Conservation (phyloP, 2,888 invertebrate genomes). For the Euzophera pinguis region DNA sequence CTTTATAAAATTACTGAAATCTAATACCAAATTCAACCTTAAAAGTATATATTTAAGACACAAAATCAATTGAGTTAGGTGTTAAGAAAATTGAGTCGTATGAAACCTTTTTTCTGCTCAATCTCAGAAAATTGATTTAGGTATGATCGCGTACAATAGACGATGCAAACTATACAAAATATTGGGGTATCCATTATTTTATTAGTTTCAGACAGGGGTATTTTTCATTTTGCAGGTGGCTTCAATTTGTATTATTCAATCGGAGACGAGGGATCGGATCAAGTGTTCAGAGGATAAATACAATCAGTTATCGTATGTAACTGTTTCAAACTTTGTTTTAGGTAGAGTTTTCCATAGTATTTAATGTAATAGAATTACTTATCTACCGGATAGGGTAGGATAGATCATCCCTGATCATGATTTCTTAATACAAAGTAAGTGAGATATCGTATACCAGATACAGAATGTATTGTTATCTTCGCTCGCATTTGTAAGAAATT, state of each 20-base stretch:
- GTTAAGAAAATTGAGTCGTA: conserved; percentile 1
- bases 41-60: background rate
- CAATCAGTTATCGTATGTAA: no score
- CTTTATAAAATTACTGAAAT: background rate
- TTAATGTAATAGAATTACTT: no score
- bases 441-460: no score
- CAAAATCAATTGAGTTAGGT: background rate
- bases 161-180: background rate
- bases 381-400: no score
- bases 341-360: no score
- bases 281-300: no score
- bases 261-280: no score
- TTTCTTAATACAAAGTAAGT: no score
- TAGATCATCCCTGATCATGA: no score
- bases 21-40: background rate
- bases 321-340: no score
- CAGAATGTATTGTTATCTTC: no score
- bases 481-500: no score
- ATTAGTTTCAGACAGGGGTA: background rate
- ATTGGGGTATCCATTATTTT: background rate
- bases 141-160: conserved; percentile 4
- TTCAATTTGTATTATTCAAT: background rate
- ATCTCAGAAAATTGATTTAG: conserved; percentile 11
- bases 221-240: background rate
- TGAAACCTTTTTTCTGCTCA: background rate